A percentile compares a stretch with the other conserved stretches of the same genome.
phyloP scores from a whole-genome alignment of 2,797 vertebrate genomes.

The Acipenser oxyrinchus region DNA sequence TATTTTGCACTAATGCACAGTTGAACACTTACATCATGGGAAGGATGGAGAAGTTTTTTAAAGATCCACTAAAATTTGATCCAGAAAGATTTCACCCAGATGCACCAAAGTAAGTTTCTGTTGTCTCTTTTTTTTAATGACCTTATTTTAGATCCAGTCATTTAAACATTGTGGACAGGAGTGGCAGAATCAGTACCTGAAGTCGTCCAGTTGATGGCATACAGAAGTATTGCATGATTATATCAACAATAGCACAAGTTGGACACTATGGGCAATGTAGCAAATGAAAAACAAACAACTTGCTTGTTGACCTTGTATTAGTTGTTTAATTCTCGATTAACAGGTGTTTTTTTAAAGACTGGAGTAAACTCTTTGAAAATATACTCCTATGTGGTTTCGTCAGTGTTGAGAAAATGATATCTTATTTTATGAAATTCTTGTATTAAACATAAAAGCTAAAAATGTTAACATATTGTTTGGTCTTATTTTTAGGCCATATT shows the following conservation, averaged over 20 bases:
- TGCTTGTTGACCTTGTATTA: too few species aligned
- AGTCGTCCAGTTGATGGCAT: neutral
- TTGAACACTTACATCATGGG: constrained; percentile 61
- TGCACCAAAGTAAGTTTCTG: constrained; percentile 71
- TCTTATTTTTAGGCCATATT: constrained; percentile 63
- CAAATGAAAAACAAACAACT: too few species aligned
- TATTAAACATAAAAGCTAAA: neutral
- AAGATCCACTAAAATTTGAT: constrained; percentile 76
- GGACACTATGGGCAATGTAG: neutral
- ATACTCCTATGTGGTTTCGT: neutral
- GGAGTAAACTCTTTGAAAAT: neutral
- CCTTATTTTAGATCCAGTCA: constrained; percentile 8
- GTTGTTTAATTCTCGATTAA: too few species aligned
- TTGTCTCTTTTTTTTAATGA: constrained; percentile 1
- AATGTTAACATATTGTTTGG: neutral
- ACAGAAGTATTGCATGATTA: neutral
- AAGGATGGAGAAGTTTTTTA: constrained; percentile 72
- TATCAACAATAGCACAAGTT: neutral
- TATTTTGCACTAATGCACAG: constrained; percentile 38
- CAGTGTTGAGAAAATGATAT: neutral
- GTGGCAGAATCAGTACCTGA: too few species aligned
- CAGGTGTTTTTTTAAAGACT: neutral
- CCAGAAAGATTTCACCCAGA: constrained; percentile 79
- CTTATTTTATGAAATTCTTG: neutral
- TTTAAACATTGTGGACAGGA: neutral